These are phyloP conservation scores for Labeo rohita DNA, from an alignment of 2,113 vertebrate species.

Conservation along the genomic window DNA sequence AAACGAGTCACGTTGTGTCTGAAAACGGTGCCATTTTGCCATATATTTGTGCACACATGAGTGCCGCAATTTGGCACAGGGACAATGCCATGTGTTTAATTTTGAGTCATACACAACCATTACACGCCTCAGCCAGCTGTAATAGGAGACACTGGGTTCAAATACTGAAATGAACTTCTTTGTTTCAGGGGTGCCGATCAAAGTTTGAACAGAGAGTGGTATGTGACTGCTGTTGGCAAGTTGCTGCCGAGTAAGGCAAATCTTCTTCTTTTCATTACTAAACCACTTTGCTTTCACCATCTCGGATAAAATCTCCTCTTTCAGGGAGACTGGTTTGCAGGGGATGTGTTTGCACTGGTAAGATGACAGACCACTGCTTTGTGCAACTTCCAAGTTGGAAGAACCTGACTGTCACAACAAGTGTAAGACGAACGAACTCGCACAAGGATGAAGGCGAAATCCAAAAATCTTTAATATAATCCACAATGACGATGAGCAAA, in stretches of 20 bases:
- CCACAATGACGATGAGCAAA: too few relatives aligned
- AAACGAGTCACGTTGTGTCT: not conserved
- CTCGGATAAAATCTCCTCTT: not conserved
- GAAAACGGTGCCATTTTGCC: not conserved
- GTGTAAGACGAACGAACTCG: too few relatives aligned
- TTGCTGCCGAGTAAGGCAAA: slow-evolving; percentile 3
- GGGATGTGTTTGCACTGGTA: slow-evolving; percentile 29
- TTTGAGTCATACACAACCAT: not conserved
- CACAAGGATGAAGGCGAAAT: too few relatives aligned
- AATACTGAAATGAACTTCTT: not conserved
- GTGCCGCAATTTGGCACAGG: not conserved
- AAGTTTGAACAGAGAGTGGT: too few relatives aligned
- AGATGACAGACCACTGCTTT: not conserved
- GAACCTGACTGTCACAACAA: too few relatives aligned
- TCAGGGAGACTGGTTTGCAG: not conserved
- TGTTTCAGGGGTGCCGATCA: too few relatives aligned
- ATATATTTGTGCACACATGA: not conserved
- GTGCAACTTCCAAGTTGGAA: slow-evolving; percentile 22
- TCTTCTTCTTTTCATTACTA: not conserved
- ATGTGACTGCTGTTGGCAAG: not conserved
- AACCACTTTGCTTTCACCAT: slow-evolving; percentile 32
- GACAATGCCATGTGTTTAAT: not conserved
- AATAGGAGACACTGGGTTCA: not conserved
- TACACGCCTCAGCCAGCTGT: not conserved
- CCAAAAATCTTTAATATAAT: too few relatives aligned